phyloP scores from a whole-genome alignment of 2,113 vertebrate genomes.

The Lophochroa leadbeateri region DNA sequence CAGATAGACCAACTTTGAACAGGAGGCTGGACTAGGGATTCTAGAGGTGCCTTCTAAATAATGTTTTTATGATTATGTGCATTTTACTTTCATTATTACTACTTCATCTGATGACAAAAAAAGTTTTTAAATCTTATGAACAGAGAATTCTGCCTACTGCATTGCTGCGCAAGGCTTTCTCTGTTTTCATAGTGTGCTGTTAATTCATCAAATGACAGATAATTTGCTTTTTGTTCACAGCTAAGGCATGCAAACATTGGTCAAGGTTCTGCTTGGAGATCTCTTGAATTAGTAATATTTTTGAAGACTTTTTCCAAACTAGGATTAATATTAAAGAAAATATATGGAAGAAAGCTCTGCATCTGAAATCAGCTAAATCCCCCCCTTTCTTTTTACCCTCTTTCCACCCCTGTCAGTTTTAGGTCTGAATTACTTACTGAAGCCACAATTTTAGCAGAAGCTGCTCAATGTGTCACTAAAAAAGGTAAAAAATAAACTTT shows the following conservation, averaged over 20 bases:
- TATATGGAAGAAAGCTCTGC: background rate
- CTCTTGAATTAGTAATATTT: background rate
- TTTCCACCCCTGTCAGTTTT: background rate
- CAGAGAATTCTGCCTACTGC: background rate
- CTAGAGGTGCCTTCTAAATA: background rate
- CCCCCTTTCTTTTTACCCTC: accelerated
- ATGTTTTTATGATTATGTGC: background rate
- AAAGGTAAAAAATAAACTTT: background rate
- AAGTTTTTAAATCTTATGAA: background rate
- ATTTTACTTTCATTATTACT: background rate
- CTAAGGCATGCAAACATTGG: background rate
- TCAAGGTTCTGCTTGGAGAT: background rate
- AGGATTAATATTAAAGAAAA: background rate
- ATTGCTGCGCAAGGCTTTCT: background rate
- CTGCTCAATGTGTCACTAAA: accelerated
- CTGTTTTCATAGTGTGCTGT: background rate
- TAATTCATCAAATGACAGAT: background rate
- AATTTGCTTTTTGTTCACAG: background rate
- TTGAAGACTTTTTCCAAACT: background rate
- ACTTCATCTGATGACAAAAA: background rate
- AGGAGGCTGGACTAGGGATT: background rate
- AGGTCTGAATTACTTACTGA: background rate
- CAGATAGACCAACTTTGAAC: background rate
- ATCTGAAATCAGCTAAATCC: background rate
- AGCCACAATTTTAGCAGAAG: background rate